Percentiles rank a stretch among this genome's conserved stretches.
These are phyloP conservation scores for Sterrhoptilus dennistouni DNA, from an alignment of 2,113 vertebrate species.

Conservation along the genomic window DNA sequence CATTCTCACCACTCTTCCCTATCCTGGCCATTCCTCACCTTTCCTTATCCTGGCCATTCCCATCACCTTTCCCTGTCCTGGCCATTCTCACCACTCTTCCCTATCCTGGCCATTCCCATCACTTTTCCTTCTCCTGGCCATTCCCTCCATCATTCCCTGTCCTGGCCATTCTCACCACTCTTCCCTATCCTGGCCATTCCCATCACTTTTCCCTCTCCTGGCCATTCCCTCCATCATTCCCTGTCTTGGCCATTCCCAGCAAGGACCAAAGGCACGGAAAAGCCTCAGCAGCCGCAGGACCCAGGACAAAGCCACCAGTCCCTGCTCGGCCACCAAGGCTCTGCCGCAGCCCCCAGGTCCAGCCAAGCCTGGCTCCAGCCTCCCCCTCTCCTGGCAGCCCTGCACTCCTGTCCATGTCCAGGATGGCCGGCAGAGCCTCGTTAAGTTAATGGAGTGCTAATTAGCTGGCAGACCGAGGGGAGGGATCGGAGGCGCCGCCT, in stretches of 20 bases:
- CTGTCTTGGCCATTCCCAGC: rapidly evolving
- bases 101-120: not conserved
- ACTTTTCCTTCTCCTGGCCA: rapidly evolving
- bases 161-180: rapidly evolving
- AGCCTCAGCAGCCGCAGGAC: not conserved
- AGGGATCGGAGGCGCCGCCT: conserved; percentile 13
- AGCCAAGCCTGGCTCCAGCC: not conserved
- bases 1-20: too few relatives aligned
- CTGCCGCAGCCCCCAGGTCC: not conserved
- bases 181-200: too few relatives aligned
- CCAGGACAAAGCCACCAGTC: not conserved
- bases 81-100: too few relatives aligned
- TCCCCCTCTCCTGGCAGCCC: not conserved
- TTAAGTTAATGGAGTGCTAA: conserved; percentile 71
- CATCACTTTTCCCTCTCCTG: too few relatives aligned
- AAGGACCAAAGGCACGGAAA: rapidly evolving
- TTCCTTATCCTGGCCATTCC: too few relatives aligned
- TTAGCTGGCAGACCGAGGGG: conserved; percentile 65
- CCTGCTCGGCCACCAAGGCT: not conserved
- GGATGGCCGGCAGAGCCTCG: conserved; percentile 5
- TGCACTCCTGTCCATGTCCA: not conserved
- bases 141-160: too few relatives aligned
- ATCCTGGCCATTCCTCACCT: not conserved
- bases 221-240: not conserved
- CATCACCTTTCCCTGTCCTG: too few relatives aligned